Evolutionary conservation across 2,113 vertebrate species (phyloP).

Genomic region (Scortum barcoo): DNA sequence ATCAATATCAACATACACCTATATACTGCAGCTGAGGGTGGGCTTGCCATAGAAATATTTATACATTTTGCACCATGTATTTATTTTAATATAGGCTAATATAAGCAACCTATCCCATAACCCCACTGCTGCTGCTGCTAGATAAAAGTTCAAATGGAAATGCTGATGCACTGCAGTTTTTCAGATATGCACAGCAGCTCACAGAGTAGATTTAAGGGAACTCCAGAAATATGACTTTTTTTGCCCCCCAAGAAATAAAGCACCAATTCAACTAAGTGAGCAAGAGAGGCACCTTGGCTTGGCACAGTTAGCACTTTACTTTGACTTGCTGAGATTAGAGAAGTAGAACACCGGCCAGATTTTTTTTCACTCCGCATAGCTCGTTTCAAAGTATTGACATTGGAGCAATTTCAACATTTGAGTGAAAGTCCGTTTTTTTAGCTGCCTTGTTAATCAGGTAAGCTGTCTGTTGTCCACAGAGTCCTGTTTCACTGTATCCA

Average conservation of each 20-base stretch:
- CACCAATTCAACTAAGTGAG: not conserved
- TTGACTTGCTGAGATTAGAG: not conserved
- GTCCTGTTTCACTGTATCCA: too few species aligned
- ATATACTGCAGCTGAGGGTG: not conserved
- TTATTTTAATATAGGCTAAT: not conserved
- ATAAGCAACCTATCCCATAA: not conserved
- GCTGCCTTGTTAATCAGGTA: not conserved
- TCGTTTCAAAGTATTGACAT: not conserved
- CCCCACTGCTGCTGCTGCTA: not conserved
- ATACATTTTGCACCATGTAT: not conserved
- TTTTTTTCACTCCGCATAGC: not conserved
- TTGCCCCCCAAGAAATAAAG: not conserved
- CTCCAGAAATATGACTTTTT: not conserved
- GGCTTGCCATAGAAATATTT: not conserved
- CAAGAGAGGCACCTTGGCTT: not conserved
- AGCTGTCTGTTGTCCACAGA: not conserved
- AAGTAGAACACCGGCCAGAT: not conserved
- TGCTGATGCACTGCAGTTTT: not conserved
- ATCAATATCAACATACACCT: not conserved
- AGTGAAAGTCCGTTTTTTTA: slow-evolving; percentile 8
- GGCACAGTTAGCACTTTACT: not conserved
- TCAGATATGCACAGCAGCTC: not conserved
- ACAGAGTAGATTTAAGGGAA: not conserved
- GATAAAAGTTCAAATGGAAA: not conserved
- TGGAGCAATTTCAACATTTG: not conserved